These are phyloP conservation scores for Sebastes taczanowskii DNA, from an alignment of 2,797 vertebrate genomes.

Conservation along the genomic window DNA sequence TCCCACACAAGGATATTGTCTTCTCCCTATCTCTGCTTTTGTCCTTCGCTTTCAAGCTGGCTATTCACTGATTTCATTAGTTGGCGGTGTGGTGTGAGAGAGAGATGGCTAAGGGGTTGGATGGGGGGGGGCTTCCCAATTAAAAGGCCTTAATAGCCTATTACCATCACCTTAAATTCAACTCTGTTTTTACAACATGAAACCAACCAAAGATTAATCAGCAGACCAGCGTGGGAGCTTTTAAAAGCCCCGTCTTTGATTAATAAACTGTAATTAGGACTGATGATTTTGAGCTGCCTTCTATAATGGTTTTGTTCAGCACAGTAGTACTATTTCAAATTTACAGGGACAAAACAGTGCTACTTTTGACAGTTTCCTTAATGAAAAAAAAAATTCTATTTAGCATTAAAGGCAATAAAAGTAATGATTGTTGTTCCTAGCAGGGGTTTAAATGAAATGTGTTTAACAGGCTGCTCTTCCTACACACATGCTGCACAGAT, in stretches of 20 bases:
- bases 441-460: constrained; percentile 36
- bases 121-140: constrained; percentile 60
- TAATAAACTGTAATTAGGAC: constrained; percentile 45
- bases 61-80: constrained; percentile 82
- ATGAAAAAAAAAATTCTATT: background rate
- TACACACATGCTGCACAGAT: constrained; percentile 72
- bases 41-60: constrained; percentile 73
- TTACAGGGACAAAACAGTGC: background rate
- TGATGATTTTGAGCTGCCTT: constrained; percentile 14
- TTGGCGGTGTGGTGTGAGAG: constrained; percentile 66
- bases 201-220: constrained; percentile 54
- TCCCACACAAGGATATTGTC: constrained; percentile 87
- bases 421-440: constrained; percentile 30
- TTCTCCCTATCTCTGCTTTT: constrained; percentile 78
- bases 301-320: background rate
- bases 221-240: constrained; percentile 29
- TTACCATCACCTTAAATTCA: constrained; percentile 76
- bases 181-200: constrained; percentile 56
- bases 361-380: background rate
- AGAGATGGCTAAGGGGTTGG: constrained; percentile 6
- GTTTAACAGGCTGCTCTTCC: constrained; percentile 55
- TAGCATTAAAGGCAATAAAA: constrained; percentile 17
- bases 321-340: background rate
- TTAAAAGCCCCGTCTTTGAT: constrained; percentile 32
- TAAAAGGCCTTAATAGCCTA: constrained; percentile 80